phyloP scores from a whole-genome alignment of 2,797 vertebrate species.

The Chaenodraco wilsoni region DNA sequence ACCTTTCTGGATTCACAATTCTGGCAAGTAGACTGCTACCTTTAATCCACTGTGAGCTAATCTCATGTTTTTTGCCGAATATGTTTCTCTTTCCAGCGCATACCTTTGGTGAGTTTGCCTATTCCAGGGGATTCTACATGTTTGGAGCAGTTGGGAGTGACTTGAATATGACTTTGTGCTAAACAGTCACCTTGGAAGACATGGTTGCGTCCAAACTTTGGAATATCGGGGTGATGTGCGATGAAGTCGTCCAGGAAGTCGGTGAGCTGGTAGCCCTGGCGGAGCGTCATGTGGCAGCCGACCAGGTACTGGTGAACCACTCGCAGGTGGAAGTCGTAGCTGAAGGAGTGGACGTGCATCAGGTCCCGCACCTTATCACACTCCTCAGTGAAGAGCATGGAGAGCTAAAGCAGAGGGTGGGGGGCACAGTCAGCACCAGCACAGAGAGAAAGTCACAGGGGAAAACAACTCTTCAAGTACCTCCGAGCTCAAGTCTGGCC shows the following conservation, averaged over 20 bases:
- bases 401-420: conserved; percentile 83
- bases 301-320: conserved; percentile 96
- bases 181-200: conserved; percentile 90
- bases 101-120: neutral
- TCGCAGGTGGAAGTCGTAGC: conserved; percentile 98
- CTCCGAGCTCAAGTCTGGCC: neutral
- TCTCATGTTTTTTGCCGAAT: neutral
- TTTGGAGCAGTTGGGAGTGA: neutral
- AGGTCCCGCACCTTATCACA: conserved; percentile 97
- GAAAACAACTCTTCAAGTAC: neutral
- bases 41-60: neutral
- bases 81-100: neutral
- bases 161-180: neutral
- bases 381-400: conserved; percentile 99
- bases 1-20: no score
- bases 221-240: conserved; percentile 93
- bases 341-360: conserved; percentile 99
- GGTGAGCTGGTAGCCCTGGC: conserved; percentile 96
- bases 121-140: neutral
- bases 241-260: conserved; percentile 97
- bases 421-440: conserved; percentile 19
- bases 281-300: conserved; percentile 92
- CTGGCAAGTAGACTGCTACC: neutral
- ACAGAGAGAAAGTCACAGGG: conserved; percentile 2
- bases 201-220: conserved; percentile 97